Base-by-base conservation (phyloP, 2,888 invertebrate genomes). In the Chrysodeixis includens region DNA sequence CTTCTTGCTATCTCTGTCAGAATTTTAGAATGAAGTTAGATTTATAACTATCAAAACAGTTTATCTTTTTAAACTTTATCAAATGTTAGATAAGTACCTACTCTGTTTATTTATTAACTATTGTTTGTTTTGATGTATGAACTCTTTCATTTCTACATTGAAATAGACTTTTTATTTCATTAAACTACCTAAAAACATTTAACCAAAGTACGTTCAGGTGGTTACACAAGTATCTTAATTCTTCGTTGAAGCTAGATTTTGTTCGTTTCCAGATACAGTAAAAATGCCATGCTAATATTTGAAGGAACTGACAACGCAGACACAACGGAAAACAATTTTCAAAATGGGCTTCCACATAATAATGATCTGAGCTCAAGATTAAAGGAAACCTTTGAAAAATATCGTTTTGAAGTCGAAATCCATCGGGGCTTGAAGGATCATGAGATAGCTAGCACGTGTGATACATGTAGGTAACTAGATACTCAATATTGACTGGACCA, bases 241-340 rank as follows among this genome's bases (percentile, higher is more conserved):
- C 26, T 26, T 26, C 2, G 3, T 26, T 10, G 1, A 12, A 40
- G 8, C 10, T 18, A 18, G 3, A 22, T 32, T 18, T 35, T 22
- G 10, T n/a, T 1, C 10, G 30, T 44, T 74, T 69, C 22, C 74
- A 75, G 74, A 30, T 75, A 74, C 52, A 69, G 1, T 18, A 75
- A 74, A 44, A 74, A 75, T n/a, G 74, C 74, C 5, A 53, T 75
- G 69, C 26, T 75, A 20, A 78, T 75, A 26, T 74, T 75, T 57
- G 73, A 74, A 44, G 78, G 75, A 4, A 78, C 69, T 16, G 59
- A 61, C 3, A 62, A 78, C 18, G 58, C 74, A 7, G 10, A 57
- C 40, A 53, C 44, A 5, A 59, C 51, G 8, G 49, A 59, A 14
- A 14, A 22, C 12, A 16, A 44, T 16, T 26, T 7, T 14, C 46